Base-by-base conservation (phyloP, 1,140 invertebrate species). In the Apis florea region DNA sequence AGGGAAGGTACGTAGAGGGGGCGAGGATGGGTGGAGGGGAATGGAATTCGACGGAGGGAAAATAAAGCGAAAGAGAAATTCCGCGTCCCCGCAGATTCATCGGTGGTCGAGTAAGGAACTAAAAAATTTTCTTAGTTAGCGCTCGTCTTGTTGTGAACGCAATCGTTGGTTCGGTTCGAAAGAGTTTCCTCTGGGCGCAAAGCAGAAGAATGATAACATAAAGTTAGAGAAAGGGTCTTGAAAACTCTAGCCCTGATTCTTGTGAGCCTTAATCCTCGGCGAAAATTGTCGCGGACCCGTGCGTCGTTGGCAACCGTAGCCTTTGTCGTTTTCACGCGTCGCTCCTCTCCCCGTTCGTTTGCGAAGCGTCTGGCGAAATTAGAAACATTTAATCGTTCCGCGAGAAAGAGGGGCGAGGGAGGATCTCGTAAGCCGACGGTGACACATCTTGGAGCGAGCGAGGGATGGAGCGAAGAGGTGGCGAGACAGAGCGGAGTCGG, bases 41-140 rank as follows among this genome's bases (percentile, higher is more conserved):
- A 80, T 76, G 89, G 89, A 90, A 91, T 90, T 88, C 89, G 87
- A 91, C 77, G 58, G 61, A 53, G 82, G 79, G 83, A 89, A 90
- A 90, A 89, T 90, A 90, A 89, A 89, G 84, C 85, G 81, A n/a
- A n/a, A n/a, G 88, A 88, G 88, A 90, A 89, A 89, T 90, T 88
- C 88, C 85, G 86, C 89, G 79, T 71, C 76, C 75, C 86, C 69
- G 58, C 66, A 78, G 76, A 58, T 59, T 49, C 66, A 26, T 72
- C 47, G 40, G 61, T 40, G 70, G 40, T 67, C 49, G 74, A 53
- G 73, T 58, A 63, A 61, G 61, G 51, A 81, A 69, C 40, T 70
- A 49, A 13, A 40, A 5, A 40, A 40, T 40, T 40, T 40, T 15
- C 12, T 15, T 53, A 12, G 51, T 15, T 53, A n/a, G 51, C 51